Conservation (phyloP, 2,797 vertebrate genomes). For the Hemitrygon akajei region DNA sequence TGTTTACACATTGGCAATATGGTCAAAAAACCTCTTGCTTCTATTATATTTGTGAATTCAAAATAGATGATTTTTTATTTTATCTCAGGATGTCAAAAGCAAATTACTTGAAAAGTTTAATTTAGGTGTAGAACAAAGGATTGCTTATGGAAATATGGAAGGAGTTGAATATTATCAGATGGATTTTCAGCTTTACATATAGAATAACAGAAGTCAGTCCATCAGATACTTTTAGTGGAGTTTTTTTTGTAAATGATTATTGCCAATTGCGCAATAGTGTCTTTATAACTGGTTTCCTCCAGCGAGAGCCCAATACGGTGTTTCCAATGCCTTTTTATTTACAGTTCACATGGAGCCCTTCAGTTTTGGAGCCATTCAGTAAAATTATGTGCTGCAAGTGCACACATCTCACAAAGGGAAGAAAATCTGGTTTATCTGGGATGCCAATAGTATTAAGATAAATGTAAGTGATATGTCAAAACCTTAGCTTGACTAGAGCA, state of each 20-base stretch:
- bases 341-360: background rate
- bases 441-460: background rate
- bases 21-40: background rate
- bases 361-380: background rate
- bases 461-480: background rate
- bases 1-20: background rate
- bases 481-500: background rate
- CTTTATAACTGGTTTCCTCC: background rate
- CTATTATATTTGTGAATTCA: background rate
- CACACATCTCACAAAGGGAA: background rate
- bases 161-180: background rate
- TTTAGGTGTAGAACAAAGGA: background rate
- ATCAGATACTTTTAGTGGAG: background rate
- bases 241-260: background rate
- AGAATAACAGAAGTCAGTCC: background rate
- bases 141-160: background rate
- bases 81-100: background rate
- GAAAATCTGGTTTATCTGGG: background rate
- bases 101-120: background rate
- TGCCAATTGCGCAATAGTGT: background rate
- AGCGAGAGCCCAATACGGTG: background rate
- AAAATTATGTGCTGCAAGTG: background rate
- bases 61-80: background rate
- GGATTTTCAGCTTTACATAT: background rate
- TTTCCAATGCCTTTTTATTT: background rate